A percentile compares a stretch with the other conserved stretches of the same genome.
These are phyloP conservation scores for Parapristionchus giblindavisi DNA, from an alignment of 2,888 invertebrate species.

Conservation along the genomic window DNA sequence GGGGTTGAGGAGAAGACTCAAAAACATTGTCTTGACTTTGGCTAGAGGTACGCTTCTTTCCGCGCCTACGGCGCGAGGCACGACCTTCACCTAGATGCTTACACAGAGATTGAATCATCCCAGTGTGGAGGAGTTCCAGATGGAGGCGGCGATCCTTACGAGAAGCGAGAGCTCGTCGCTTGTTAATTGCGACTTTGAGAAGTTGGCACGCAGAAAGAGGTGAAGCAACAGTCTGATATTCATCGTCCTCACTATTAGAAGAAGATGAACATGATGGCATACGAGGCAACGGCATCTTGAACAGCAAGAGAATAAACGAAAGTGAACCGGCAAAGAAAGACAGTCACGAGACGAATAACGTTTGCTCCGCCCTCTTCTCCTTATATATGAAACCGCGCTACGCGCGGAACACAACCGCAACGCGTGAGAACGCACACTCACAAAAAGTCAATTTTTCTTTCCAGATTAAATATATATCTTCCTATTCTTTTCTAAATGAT, in stretches of 20 bases:
- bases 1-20: slow-evolving; percentile 39
- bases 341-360: slow-evolving; percentile 17
- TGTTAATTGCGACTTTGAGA: slow-evolving; percentile 58
- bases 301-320: too few relatives aligned
- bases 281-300: slow-evolving; percentile 35
- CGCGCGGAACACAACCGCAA: slow-evolving; percentile 6
- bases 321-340: slow-evolving; percentile 36
- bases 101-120: slow-evolving; percentile 60
- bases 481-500: neutral
- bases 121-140: slow-evolving; percentile 57
- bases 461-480: neutral
- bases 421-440: slow-evolving; percentile 18
- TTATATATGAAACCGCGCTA: slow-evolving; percentile 2
- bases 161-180: slow-evolving; percentile 50
- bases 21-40: neutral
- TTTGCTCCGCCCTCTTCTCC: neutral
- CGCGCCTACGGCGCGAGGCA: slow-evolving; percentile 50
- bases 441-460: neutral
- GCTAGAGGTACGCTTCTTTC: slow-evolving; percentile 41
- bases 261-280: slow-evolving; percentile 44
- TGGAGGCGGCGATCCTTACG: slow-evolving; percentile 54
- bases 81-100: slow-evolving; percentile 62
- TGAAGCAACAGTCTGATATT: slow-evolving; percentile 37
- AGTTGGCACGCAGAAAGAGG: slow-evolving; percentile 48
- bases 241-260: slow-evolving; percentile 42